Base-by-base conservation (phyloP, 2,797 vertebrate genomes). In the Lithobates pipiens region DNA sequence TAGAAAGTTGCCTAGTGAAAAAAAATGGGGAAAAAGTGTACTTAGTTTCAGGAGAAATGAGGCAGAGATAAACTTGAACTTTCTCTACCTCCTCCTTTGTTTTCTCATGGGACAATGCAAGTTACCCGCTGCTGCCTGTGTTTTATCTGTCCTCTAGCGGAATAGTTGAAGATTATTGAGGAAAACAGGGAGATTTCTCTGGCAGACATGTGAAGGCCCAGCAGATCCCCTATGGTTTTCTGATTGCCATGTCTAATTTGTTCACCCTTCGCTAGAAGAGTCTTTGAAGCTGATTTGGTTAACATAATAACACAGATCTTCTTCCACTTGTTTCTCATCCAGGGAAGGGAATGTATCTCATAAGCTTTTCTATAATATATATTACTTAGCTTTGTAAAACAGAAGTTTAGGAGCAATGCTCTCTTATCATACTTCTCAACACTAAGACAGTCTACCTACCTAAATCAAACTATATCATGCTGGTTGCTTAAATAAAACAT, bases 221-320 rank as follows among this genome's bases (percentile, higher is more conserved):
- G 90, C 88, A 88, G 92, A 94, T 95, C 95, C 96, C 95, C 91
- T 89, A 94, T 95, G 95, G 95, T 95, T 96, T 95, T 93, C 91
- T 75, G 92, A 92, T 95, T 96, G 96, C 96, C 96, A 95, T 96
- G 95, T 96, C 96, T 96, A 96, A 97, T 97, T 97, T 96, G 96
- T 96, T 96, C 93, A 93, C 92, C 95, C 93, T 93, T 92, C 90
- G 90, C 70, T 94, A 92, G 93, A 95, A 90, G 84, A 89, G 23
- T 92, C 96, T 97, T 97, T 96, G 96, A 97, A 96, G 96, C 93
- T 94, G 93, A 69, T 91, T 91, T 95, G 93, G 95, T 96, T 95
- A 95, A 95, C 95, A 97, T 97, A 96, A 95, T 87, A 79, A 87
- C 74, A 79, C 67, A 25, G 21, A 68, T 65, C 2, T 82, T 69